Evolutionary conservation across 2,113 vertebrate genomes (phyloP).

Genomic region (Balaeniceps rex): DNA sequence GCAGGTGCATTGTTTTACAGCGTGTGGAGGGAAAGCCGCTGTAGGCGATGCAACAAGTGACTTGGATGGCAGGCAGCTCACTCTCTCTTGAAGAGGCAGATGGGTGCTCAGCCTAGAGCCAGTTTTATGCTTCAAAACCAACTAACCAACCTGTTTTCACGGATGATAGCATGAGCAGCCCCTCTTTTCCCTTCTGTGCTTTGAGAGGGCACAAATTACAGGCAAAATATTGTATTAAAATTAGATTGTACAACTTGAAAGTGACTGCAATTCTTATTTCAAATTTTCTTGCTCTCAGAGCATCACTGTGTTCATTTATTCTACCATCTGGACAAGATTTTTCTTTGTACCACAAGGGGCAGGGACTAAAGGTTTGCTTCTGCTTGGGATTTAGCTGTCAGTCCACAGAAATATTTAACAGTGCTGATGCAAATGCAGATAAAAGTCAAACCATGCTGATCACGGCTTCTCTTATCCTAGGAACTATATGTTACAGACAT

Average conservation of each 20-base stretch:
- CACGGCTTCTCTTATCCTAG: not conserved
- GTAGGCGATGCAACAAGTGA: not conserved
- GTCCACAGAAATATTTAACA: not conserved
- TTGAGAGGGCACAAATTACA: not conserved
- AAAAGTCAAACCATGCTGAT: not conserved
- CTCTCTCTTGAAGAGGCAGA: not conserved
- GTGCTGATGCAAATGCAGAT: not conserved
- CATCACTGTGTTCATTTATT: not conserved
- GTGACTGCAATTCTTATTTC: too few species aligned
- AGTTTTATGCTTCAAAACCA: not conserved
- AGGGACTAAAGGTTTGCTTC: not conserved
- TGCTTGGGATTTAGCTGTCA: not conserved
- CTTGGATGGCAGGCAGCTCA: not conserved
- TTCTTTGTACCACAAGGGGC: not conserved
- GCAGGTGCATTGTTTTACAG: not conserved
- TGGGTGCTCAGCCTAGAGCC: not conserved
- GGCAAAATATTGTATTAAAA: not conserved
- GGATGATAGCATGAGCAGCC: not conserved
- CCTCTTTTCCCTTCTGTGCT: not conserved
- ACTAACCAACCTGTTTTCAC: not conserved
- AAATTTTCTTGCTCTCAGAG: too few species aligned
- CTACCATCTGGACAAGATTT: not conserved
- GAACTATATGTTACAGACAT: accelerated
- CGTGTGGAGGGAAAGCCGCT: not conserved
- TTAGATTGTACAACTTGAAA: too few species aligned